Base-by-base conservation (phyloP, 1,140 invertebrate genomes). In the Melipona quadrifasciata region DNA sequence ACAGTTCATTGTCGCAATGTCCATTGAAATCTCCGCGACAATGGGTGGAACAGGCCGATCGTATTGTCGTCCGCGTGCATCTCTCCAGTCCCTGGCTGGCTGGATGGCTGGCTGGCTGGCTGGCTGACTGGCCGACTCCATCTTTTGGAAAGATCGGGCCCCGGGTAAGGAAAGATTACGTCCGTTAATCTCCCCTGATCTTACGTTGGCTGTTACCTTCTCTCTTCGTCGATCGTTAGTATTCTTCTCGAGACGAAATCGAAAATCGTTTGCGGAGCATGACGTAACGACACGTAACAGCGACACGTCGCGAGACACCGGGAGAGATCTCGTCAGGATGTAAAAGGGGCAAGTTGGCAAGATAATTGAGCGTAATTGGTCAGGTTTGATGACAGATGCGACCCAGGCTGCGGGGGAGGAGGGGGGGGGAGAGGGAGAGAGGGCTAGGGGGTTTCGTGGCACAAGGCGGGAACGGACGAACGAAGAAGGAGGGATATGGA, bases 371-470 rank as follows among this genome's bases (percentile, higher is more conserved):
- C 89, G 89, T 92, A 93, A 93, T 93, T 92, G 90, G 91, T 80
- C 87, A 88, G 89, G 88, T 90, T 93, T 93, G 91, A 93, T 93
- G 92, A 93, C 92, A 93, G 92, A 93, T 93, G 92, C 91, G 91
- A 92, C 80, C 84, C 89, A 58, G 67, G 39, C n/a, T 47, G 39
- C 39, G 39, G 39, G 6, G 6, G 39, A 4, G 3, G 39, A 6
- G 39, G 39, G 0, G 39, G 39, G 0, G 39, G 5, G 0, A 4
- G 39, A 8, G 39, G 39, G 0, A 47, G 39, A 47, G 39, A 6
- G 39, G 8, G 39, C 6, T 47, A 47, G 6, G 71, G 31, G 64
- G 39, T 39, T 6, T 58, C 61, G 61, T 10, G 47, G 70, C 2
- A 6, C 16, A 34, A n/a, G n/a, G 47, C 19, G 27, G 31, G 24